Conservation (phyloP, 2,797 vertebrate species). For the Uromys caudimaculatus region DNA sequence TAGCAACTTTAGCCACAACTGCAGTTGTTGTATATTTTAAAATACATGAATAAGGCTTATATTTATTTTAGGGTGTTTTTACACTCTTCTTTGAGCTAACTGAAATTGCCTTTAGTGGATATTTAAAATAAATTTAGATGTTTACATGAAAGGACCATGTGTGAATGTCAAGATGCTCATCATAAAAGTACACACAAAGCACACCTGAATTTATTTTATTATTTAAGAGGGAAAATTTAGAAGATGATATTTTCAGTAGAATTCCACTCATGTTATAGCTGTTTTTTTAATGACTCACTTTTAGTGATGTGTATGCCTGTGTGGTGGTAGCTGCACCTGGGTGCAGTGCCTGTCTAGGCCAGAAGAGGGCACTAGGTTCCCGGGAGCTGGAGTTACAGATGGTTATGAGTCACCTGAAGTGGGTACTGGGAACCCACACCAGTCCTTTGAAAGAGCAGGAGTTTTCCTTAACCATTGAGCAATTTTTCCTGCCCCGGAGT, state of each 20-base stretch:
- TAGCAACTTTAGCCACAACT: neutral
- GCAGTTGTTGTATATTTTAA: neutral
- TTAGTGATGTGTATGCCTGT: neutral
- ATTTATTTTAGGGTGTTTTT: neutral
- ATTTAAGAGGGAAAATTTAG: neutral
- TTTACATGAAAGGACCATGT: neutral
- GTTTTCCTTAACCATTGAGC: neutral
- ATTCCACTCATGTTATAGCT: neutral
- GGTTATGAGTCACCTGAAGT: neutral
- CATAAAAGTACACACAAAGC: neutral
- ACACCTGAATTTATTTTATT: neutral
- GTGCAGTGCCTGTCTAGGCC: neutral
- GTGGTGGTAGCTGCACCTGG: neutral
- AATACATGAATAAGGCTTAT: neutral
- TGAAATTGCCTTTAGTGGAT: neutral
- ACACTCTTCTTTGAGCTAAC: neutral
- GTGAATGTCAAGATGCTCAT: neutral
- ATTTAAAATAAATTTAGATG: slow-evolving; percentile 24
- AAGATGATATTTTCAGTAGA: neutral
- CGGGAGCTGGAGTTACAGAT: neutral
- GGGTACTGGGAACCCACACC: neutral
- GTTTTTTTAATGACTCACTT: neutral
- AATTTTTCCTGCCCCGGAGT: neutral
- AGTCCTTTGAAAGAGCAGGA: neutral
- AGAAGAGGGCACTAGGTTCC: neutral